Evolutionary conservation across 2,888 invertebrate species (phyloP).

Genomic region (Ochlodes sylvanus): DNA sequence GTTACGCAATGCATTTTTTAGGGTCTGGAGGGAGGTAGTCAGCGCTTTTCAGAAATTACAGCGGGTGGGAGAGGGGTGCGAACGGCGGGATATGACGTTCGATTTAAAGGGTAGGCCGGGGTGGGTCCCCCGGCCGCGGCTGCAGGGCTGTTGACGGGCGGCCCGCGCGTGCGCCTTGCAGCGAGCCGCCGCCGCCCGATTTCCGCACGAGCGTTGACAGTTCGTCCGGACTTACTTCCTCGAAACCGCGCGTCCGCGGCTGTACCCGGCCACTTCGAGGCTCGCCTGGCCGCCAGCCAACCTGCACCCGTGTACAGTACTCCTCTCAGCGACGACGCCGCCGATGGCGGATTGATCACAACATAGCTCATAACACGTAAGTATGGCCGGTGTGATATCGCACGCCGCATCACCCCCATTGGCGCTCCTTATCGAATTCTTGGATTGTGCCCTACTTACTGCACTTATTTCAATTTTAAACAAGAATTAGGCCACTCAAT

Average conservation of each 20-base stretch:
- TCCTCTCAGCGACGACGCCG: conserved; percentile 53
- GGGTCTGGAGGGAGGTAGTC: conserved; percentile 77
- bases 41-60: conserved; percentile 83
- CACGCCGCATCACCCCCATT: conserved; percentile 28
- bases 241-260: conserved; percentile 78
- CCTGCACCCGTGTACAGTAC: conserved; percentile 48
- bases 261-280: conserved; percentile 55
- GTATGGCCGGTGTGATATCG: conserved; percentile 48
- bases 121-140: conserved; percentile 60
- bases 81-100: conserved; percentile 82
- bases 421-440: conserved; percentile 32
- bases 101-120: conserved; percentile 80
- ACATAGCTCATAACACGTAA: conserved; percentile 59
- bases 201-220: conserved; percentile 87
- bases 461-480: conserved; percentile 26
- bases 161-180: conserved; percentile 79
- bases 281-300: conserved; percentile 53
- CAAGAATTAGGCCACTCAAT: conserved; percentile 35
- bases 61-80: conserved; percentile 65
- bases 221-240: conserved; percentile 85
- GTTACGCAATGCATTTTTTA: conserved; percentile 85
- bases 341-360: conserved; percentile 72
- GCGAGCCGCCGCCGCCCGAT: conserved; percentile 77
- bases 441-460: conserved; percentile 24
- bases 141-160: conserved; percentile 85